Conservation (phyloP, 2,113 vertebrate species). For the Eurypyga helias region DNA sequence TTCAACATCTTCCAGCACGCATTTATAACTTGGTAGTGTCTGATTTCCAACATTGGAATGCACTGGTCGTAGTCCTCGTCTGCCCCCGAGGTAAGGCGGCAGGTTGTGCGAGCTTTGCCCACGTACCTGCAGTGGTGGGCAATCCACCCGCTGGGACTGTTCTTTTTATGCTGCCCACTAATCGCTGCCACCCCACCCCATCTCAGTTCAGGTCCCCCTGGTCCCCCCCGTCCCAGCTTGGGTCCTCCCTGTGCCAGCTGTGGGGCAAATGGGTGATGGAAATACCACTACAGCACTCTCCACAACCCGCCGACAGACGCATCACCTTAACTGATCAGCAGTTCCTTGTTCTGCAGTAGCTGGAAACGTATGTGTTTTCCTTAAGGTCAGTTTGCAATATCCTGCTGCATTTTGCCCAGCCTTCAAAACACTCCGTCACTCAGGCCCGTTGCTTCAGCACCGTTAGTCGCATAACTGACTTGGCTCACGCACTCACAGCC, state of each 20-base stretch:
- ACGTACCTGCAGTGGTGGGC: neutral
- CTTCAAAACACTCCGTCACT: neutral
- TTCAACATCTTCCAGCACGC: neutral
- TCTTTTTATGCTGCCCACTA: neutral
- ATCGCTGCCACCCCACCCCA: too few relatives aligned
- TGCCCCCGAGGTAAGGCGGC: too few relatives aligned
- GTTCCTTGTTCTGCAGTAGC: neutral
- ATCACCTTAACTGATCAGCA: neutral
- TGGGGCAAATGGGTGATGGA: neutral
- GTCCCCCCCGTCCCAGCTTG: too few relatives aligned
- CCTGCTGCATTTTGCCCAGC: neutral
- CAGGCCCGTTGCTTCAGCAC: neutral
- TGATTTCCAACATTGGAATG: neutral
- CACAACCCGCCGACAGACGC: neutral
- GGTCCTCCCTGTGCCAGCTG: neutral
- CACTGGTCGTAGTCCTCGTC: neutral
- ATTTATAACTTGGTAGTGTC: neutral
- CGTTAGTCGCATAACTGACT: neutral
- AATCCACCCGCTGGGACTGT: neutral
- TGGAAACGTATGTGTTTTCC: neutral
- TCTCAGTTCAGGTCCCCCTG: too few relatives aligned
- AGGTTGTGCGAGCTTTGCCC: too few relatives aligned
- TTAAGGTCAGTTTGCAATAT: neutral
- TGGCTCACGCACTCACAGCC: rapidly evolving
- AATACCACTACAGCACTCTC: neutral